A percentile compares a stretch with the other conserved stretches of the same genome.
Evolutionary conservation across 2,113 vertebrate species (phyloP).

Genomic region (Peucedramus taeniatus): DNA sequence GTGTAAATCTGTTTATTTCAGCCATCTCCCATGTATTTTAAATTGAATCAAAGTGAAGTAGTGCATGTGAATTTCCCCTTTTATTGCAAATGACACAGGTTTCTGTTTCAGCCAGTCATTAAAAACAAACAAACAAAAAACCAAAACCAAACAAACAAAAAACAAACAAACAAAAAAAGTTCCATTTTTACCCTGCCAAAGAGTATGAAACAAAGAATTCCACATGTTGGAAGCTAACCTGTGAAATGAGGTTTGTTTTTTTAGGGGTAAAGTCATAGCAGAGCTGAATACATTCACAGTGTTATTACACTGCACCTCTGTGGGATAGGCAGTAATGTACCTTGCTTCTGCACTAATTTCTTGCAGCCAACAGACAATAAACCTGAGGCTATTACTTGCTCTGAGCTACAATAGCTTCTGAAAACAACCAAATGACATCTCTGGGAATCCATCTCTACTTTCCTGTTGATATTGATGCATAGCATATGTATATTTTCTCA

Average conservation of each 20-base stretch:
- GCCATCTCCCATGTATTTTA: background rate
- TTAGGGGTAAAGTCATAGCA: background rate
- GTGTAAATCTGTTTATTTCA: background rate
- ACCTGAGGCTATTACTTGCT: background rate
- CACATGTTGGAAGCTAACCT: background rate
- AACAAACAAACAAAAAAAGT: too few species aligned
- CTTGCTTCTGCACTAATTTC: background rate
- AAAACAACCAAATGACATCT: background rate
- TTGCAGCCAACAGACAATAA: background rate
- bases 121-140: too few species aligned
- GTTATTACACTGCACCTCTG: background rate
- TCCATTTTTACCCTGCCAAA: background rate
- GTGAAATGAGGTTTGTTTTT: background rate
- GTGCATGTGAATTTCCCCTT: background rate
- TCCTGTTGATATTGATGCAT: background rate
- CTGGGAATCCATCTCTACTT: background rate
- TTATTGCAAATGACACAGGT: background rate
- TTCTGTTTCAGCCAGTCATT: background rate
- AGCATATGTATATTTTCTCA: background rate
- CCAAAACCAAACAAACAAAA: too few species aligned
- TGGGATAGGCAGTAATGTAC: background rate
- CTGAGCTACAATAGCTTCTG: background rate
- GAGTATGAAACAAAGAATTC: background rate
- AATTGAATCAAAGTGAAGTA: background rate
- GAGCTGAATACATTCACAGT: background rate